Evolutionary conservation across 2,797 vertebrate genomes (phyloP), one percentile per base, ranked within the genome.

Genomic region (Lepidocolaptes lacrymiger): DNA sequence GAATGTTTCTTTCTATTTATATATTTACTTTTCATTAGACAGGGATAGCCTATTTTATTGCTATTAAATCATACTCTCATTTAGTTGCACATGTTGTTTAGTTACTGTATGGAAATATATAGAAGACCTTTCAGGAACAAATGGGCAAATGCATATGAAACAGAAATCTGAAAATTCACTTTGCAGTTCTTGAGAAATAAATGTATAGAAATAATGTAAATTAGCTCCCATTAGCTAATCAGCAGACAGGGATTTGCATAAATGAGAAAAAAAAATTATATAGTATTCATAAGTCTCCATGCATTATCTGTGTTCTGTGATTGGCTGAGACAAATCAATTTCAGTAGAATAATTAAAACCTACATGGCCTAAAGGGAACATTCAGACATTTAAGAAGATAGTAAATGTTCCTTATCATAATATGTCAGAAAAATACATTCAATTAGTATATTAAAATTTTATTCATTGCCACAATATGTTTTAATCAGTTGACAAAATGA

Each of bases 331-430:
- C 62, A 94, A 88, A 93, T 93, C 49, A 85, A 73, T 93, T 95
- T 90, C 79, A 63, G 34, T 69, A 43, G 84, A 95, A 96, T 96
- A 97, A 97, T 96, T 93, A 95, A 96, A 95, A 95, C 36, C 58
- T 92, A 52, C 58, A 68, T 90, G 63, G 62, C 64, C 86, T 95
- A 95, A 88, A 95, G 89, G 71, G 83, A 95, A 64, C 68, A 68
- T 78, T 83, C 52, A 96, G 88, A 91, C 72, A 89, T 89, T 86
- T 95, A 88, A 94, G 75, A 88, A 93, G 88, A 92, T 82, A 95
- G 69, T 62, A 92, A 92, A 89, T 69, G 63, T 85, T 96, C 32
- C 84, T 96, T 91, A 95, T 77, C 56, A 68, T 91, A 28, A 10
- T 77, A 71, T 93, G 59, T 59, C 69, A 77, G 24, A 73, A 93